Percentiles rank a stretch among this genome's conserved stretches.
phyloP scores from a whole-genome alignment of 2,888 invertebrate genomes.

The Aphidius colemani region DNA sequence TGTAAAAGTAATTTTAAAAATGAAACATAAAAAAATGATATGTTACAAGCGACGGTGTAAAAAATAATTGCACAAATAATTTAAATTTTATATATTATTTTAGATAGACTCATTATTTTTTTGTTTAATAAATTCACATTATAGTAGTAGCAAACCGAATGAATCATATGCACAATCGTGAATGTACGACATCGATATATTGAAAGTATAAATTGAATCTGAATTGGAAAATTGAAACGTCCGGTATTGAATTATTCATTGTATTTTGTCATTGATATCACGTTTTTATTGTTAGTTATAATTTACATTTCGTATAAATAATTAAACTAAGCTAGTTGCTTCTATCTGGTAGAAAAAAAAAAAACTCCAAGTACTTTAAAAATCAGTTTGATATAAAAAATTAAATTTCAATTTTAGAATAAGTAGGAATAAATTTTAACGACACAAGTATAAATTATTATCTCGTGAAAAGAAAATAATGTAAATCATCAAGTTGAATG shows the following conservation, averaged over 20 bases:
- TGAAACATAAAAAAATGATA: slow-evolving; percentile 3
- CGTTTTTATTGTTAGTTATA: slow-evolving; percentile 25
- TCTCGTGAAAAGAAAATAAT: background rate
- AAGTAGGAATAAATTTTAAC: too few relatives aligned
- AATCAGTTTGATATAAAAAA: background rate
- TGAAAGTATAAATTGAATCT: background rate
- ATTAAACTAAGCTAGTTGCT: slow-evolving; percentile 9
- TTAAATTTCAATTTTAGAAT: background rate
- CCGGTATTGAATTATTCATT: slow-evolving; percentile 31
- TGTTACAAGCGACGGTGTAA: background rate
- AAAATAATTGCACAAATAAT: background rate
- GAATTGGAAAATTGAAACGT: slow-evolving; percentile 27
- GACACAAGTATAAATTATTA: background rate
- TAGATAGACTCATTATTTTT: too few relatives aligned
- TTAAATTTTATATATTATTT: too few relatives aligned
- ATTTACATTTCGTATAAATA: slow-evolving; percentile 25
- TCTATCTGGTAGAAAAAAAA: too few relatives aligned
- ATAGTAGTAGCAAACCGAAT: slow-evolving; percentile 10
- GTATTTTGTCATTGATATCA: slow-evolving; percentile 27
- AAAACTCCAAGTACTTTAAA: background rate
- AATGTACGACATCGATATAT: slow-evolving; percentile 13
- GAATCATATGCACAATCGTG: slow-evolving; percentile 26
- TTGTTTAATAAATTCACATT: slow-evolving; percentile 2
- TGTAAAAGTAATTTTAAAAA: background rate
- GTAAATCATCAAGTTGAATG: background rate